Conservation (phyloP, 2,888 invertebrate genomes). For the Drosophila crucigera region DNA sequence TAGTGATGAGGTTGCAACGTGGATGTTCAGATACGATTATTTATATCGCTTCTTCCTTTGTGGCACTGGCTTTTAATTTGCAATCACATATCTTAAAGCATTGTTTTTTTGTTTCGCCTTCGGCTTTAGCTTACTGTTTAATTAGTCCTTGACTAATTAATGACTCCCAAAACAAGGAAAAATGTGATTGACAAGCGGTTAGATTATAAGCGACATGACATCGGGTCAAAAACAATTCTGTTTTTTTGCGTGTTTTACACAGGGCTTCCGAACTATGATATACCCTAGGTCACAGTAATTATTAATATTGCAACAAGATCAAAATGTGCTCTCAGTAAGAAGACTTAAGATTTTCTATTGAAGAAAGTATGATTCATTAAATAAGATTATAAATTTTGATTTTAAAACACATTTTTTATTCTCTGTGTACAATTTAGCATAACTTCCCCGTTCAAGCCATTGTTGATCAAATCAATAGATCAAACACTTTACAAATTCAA, state of each 20-base stretch:
- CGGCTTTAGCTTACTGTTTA: conserved; percentile 43
- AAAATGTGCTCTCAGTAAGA: neutral
- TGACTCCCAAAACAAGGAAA: conserved; percentile 34
- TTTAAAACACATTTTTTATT: neutral
- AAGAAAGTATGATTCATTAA: neutral
- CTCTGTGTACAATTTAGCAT: neutral
- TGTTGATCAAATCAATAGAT: neutral
- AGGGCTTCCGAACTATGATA: neutral
- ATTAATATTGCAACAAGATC: neutral
- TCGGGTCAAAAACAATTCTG: conserved; percentile 7
- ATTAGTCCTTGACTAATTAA: conserved; percentile 67
- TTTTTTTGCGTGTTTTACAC: neutral
- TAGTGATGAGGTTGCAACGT: neutral
- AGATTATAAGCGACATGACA: conserved; percentile 51
- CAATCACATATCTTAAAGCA: neutral
- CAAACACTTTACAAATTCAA: neutral
- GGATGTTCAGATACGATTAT: conserved; percentile 11
- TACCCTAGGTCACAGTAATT: neutral
- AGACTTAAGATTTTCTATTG: neutral
- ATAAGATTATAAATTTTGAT: neutral
- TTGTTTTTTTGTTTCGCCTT: conserved; percentile 1
- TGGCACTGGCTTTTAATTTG: neutral
- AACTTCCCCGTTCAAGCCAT: neutral
- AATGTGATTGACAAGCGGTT: conserved; percentile 70
- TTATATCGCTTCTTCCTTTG: neutral